phyloP scores from a whole-genome alignment of 2,113 vertebrate species.

The Nothoprocta perdicaria region DNA sequence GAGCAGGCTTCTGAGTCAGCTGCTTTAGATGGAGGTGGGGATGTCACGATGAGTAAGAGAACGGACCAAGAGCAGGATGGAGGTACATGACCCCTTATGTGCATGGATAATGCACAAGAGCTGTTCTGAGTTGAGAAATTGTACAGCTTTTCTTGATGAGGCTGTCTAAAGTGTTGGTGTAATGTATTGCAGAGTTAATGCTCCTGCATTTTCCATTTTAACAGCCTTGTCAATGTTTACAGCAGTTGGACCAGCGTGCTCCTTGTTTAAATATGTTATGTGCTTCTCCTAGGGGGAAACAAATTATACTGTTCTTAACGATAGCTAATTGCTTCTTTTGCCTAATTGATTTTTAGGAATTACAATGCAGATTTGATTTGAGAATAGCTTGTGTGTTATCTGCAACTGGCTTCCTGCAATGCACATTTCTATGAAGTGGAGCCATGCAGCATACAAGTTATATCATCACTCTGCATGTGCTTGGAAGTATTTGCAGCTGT shows the following conservation, averaged over 20 bases:
- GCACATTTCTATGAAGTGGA: constrained; percentile 30
- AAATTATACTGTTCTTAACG: constrained; percentile 77
- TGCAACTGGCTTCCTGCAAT: constrained; percentile 55
- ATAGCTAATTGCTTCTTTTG: constrained; percentile 74
- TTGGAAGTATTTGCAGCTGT: constrained; percentile 62
- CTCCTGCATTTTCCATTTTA: background rate
- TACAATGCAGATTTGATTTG: constrained; percentile 73
- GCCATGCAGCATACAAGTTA: constrained; percentile 43
- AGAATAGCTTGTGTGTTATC: constrained; percentile 67
- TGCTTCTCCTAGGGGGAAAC: constrained; percentile 60
- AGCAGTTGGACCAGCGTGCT: constrained; percentile 26
- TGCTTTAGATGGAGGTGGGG: background rate
- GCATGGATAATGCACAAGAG: background rate
- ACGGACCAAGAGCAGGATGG: background rate
- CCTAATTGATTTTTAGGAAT: constrained; percentile 77
- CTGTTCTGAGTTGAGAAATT: background rate
- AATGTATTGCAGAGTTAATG: background rate
- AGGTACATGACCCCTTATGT: fast-evolving
- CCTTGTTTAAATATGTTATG: constrained; percentile 27
- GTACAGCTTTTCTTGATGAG: background rate
- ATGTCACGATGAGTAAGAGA: background rate
- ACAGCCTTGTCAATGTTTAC: background rate
- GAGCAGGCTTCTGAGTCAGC: background rate
- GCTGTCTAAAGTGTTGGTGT: background rate
- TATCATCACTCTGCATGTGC: constrained; percentile 11